Base-by-base conservation (phyloP, 2,888 invertebrate species). In the Gastracanthus pulcherrimus region DNA sequence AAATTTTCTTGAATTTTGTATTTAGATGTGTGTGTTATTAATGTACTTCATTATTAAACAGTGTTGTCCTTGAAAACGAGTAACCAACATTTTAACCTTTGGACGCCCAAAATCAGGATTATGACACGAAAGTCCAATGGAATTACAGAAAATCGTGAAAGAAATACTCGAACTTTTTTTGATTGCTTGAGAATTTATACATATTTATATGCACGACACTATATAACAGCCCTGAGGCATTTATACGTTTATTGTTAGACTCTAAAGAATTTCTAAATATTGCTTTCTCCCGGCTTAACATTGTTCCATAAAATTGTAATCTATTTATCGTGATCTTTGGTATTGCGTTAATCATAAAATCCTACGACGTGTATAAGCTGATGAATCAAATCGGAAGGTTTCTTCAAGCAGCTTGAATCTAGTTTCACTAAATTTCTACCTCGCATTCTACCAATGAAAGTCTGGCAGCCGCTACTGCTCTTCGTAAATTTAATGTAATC, bases 311-410 rank as follows among this genome's bases (percentile, higher is more conserved):
- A 6, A 29, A 71, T 29, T 19, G 7, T 71, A n/a, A 71, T 69
- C 29, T 34, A 69, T 31, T 48, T 69, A 38, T 71, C 71, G 26
- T 41, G 55, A 60, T 55, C 26, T 26, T 7, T 55, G 16, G 26
- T 38, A 36, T 51, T 71, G 36, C 38, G 71, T 16, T 71, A 55
- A 58, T 71, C 48, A 26, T 36, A 71, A 36, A 71, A 71, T 5
- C 48, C 55, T 4, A 55, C 1, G 13, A 31, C 34, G 26, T 71
- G 48, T 31, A 58, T 71, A 9, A 71, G 55, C 23, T 71, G 71
- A 38, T 71, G 58, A 36, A 71, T 51, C 55, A 70, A 55, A 19
- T 55, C 36, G 13, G 48, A 31, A 3, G 16, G 55, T 23, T n/a
- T 36, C 5, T 3, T 34, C 9, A 51, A 9, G 7, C 51, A 69